Evolutionary conservation across 2,113 vertebrate species (phyloP), one percentile per base, ranked within the genome.

Genomic region (Petromus typicus): DNA sequence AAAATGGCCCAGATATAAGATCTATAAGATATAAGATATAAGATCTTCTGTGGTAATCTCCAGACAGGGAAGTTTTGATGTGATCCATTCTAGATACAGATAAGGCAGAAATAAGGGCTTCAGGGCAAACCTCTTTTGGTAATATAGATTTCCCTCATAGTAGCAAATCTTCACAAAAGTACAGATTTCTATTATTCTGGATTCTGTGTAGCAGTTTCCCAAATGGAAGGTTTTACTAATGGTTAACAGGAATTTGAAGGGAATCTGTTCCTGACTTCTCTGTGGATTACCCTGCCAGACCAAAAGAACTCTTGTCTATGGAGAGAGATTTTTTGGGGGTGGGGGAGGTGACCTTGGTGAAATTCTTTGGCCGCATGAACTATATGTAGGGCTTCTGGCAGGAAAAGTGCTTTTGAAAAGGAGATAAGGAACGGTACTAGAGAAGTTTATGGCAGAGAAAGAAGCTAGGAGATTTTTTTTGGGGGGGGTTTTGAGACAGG

Each of bases 141-240:
- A 59, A 34, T 87, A 16, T 5, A 45, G 54, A 87, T 59, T 18
- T 59, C 30, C 27, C 59, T 54, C 22, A 27, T 12, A 37, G 45
- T 54, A 20, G 54, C 4, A 56, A 17, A 51, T 56, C 23, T 67
- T 64, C 40, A 63, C 9, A 83, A 11, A 83, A 54, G n/a, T 59
- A 59, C 10, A 76, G 43, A 13, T 51, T 12, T 91, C 86, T 37
- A 97, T 63, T 83, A 87, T 92, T 96, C 32, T 90, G 64, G 30
- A 73, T 94, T 83, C 34, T 89, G 11, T 71, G 30, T 5, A 92
- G n/a, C 61, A 76, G 34, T 89, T 92, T 95, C 57, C 51, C 34
- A 89, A 82, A 67, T 82, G 57, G 23, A 63, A 14, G 37, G 17
- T 16, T 11, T 94, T 97, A 82, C 37, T 79, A 43, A 86, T 45